A percentile compares a stretch with the other conserved stretches of the same genome.
Evolutionary conservation across 2,888 invertebrate species (phyloP).

Genomic region (Drosophila phalerata): DNA sequence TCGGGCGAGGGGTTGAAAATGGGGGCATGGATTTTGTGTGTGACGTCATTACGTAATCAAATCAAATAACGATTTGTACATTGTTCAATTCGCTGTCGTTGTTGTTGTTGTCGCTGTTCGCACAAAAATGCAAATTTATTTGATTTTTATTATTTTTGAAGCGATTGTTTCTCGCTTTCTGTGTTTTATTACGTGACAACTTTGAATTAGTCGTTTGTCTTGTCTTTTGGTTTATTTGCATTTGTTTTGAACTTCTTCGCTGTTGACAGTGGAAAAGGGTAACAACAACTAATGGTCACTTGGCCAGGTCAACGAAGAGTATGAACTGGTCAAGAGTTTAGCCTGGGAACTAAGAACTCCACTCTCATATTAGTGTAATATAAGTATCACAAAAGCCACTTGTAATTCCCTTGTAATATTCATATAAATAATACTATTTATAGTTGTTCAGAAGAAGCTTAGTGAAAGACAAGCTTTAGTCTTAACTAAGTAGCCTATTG

Average conservation of each 20-base stretch:
- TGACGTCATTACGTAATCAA: slow-evolving; percentile 76
- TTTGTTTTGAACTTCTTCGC: neutral
- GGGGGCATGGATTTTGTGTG: slow-evolving; percentile 37
- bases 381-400: neutral
- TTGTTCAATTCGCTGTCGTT: slow-evolving; percentile 61
- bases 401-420: neutral
- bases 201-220: slow-evolving; percentile 70
- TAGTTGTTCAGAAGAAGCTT: neutral
- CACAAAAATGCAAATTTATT: slow-evolving; percentile 70
- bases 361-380: neutral
- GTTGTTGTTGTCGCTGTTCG: slow-evolving; percentile 27
- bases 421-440: neutral
- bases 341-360: neutral
- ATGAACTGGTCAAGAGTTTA: neutral
- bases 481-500: slow-evolving; percentile 22
- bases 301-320: neutral
- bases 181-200: slow-evolving; percentile 78
- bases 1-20: neutral
- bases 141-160: slow-evolving; percentile 64
- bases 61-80: slow-evolving; percentile 76
- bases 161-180: slow-evolving; percentile 62
- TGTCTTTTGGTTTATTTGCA: slow-evolving; percentile 34
- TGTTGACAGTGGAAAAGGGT: neutral
- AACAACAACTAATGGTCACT: slow-evolving; percentile 1
- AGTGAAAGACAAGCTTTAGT: neutral